Evolutionary conservation across 2,888 invertebrate species (phyloP).

Genomic region (Leptogaster cylindrica): DNA sequence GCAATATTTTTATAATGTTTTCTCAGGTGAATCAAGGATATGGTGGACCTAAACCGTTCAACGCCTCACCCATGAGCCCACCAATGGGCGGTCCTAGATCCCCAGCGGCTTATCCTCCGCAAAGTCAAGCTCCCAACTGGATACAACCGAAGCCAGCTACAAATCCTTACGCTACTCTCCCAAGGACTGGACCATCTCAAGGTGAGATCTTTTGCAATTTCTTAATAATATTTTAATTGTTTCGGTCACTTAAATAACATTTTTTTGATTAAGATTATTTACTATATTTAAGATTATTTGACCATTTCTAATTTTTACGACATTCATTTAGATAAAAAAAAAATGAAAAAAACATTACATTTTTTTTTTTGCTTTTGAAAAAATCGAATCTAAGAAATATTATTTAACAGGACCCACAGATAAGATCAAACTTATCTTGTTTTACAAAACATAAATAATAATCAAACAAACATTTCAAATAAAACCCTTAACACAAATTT

Average conservation of each 20-base stretch:
- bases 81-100: conserved; percentile 49
- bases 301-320: no score
- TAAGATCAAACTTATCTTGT: no score
- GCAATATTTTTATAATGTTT: conserved; percentile 7
- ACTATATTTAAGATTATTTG: no score
- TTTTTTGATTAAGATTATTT: not conserved
- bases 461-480: not conserved
- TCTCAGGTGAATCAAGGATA: conserved; percentile 44
- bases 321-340: no score
- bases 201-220: conserved; percentile 54
- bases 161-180: conserved; percentile 60
- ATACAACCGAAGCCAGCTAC: conserved; percentile 47
- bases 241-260: no score
- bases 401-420: no score
- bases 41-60: conserved; percentile 59
- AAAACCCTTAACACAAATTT: not conserved
- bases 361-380: no score
- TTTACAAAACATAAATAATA: not conserved
- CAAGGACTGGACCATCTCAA: conserved; percentile 58
- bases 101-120: conserved; percentile 57
- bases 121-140: conserved; percentile 44
- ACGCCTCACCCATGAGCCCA: conserved; percentile 49
- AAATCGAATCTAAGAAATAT: no score
- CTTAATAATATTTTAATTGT: conserved; percentile 9
- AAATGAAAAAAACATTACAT: no score